phyloP scores from a whole-genome alignment of 1,140 invertebrate genomes.

The Sarcophaga peregrina region DNA sequence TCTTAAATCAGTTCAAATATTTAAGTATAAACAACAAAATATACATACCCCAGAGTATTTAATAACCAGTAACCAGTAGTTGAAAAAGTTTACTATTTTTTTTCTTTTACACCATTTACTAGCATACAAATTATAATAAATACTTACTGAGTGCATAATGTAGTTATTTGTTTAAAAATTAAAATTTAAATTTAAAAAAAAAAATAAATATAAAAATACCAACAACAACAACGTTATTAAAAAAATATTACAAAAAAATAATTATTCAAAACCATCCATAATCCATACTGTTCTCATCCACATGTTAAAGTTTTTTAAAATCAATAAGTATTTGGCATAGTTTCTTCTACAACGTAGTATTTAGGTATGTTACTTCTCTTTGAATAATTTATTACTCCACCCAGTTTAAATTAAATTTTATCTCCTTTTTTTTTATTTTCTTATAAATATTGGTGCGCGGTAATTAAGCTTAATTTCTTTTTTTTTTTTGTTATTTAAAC shows the following conservation, averaged over 20 bases:
- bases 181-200: conserved; percentile 10
- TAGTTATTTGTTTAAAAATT: background rate
- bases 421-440: background rate
- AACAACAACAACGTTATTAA: background rate
- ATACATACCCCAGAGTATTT: background rate
- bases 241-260: background rate
- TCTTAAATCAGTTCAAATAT: background rate
- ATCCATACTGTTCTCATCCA: background rate
- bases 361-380: conserved; percentile 44
- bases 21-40: background rate
- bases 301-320: background rate
- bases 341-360: conserved; percentile 44
- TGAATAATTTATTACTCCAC: background rate
- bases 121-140: too few relatives aligned
- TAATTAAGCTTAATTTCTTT: background rate
- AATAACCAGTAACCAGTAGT: background rate
- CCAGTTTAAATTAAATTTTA: background rate
- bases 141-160: background rate
- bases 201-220: background rate
- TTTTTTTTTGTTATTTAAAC: background rate
- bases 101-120: too few relatives aligned
- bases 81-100: background rate
- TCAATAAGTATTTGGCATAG: conserved; percentile 41
- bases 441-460: too few relatives aligned
- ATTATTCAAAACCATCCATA: background rate